phyloP scores from a whole-genome alignment of 2,113 vertebrate species.

The Polypterus senegalus region DNA sequence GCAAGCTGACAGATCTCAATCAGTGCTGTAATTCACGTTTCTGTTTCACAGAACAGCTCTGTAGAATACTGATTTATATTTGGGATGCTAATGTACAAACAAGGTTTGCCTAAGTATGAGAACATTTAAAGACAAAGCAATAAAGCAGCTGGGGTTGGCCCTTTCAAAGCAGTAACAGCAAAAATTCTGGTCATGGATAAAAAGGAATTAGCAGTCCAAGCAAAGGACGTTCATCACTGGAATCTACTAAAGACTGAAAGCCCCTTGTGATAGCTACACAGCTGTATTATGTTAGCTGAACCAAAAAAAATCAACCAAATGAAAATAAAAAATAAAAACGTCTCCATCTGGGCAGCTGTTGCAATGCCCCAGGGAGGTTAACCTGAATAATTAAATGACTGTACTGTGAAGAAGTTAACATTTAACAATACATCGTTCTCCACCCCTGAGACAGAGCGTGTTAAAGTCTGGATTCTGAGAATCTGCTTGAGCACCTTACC shows the following conservation, averaged over 20 bases:
- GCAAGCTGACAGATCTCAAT: no score
- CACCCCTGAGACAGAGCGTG: no score
- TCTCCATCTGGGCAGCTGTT: constrained; percentile 57
- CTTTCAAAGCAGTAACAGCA: not conserved
- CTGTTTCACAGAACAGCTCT: no score
- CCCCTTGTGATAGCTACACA: constrained; percentile 41
- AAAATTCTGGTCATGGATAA: constrained; percentile 26
- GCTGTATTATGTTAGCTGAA: constrained; percentile 45
- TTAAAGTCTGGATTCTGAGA: no score
- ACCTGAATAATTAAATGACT: not conserved
- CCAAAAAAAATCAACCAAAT: constrained; percentile 26
- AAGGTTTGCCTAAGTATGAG: no score
- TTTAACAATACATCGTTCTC: no score
- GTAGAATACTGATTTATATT: no score
- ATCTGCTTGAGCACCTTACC: no score
- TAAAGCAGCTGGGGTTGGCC: not conserved
- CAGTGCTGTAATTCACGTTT: no score
- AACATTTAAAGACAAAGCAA: no score
- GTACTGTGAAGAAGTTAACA: not conserved
- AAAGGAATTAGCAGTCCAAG: constrained; percentile 45
- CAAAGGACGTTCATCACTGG: constrained; percentile 46
- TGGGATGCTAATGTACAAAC: no score
- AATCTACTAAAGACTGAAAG: constrained; percentile 24
- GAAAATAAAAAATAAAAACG: constrained; percentile 56
- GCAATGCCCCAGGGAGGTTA: constrained; percentile 26